Evolutionary conservation across 2,113 vertebrate genomes (phyloP).

Genomic region (Gobiocypris rarus): DNA sequence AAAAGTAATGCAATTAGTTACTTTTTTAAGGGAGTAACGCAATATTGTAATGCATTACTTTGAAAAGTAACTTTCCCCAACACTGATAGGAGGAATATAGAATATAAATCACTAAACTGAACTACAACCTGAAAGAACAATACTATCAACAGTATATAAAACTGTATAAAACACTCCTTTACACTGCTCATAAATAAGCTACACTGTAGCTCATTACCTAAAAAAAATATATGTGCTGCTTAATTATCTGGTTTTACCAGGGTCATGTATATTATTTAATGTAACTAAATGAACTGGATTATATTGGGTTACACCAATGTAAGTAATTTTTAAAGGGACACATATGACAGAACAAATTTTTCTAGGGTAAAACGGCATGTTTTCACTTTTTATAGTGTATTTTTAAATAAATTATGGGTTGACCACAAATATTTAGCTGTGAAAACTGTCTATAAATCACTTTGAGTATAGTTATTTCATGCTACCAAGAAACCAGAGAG

Average conservation of each 20-base stretch:
- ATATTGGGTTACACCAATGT: background rate
- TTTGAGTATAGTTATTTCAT: slow-evolving; percentile 30
- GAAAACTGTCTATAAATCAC: slow-evolving; percentile 28
- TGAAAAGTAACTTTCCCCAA: no score
- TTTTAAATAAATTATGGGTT: slow-evolving; percentile 25
- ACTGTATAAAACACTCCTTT: background rate
- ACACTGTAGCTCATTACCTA: background rate
- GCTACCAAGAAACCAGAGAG: slow-evolving; percentile 26
- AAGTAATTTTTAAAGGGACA: background rate
- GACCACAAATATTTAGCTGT: slow-evolving; percentile 33
- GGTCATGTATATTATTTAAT: background rate
- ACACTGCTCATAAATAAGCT: background rate
- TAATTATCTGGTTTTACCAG: background rate
- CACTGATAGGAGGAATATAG: background rate
- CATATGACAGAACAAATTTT: background rate
- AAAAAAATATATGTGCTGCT: background rate
- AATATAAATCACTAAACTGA: background rate
- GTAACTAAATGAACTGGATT: background rate
- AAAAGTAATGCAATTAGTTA: no score
- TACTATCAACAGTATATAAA: no score
- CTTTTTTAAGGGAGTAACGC: no score
- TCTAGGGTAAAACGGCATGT: slow-evolving; percentile 4
- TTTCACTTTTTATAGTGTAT: slow-evolving; percentile 9
- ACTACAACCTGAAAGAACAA: background rate
- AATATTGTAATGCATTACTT: no score